Evolutionary conservation across 30 jellyfish, hydroid and myxozoan species (phyloP).

Genomic region (Pelagia noctiluca): DNA sequence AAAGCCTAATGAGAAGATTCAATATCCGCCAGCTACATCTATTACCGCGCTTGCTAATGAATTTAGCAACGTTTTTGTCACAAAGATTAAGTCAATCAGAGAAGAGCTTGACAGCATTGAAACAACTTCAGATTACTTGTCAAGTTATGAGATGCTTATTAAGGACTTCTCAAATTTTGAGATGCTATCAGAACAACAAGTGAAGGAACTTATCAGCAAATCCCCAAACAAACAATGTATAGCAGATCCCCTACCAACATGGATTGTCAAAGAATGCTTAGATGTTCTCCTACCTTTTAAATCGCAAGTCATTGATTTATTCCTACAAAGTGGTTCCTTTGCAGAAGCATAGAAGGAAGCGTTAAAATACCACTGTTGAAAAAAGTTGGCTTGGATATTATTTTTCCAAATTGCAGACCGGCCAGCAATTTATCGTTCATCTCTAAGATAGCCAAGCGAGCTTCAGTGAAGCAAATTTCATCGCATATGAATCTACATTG

Average conservation of each 20-base stretch:
- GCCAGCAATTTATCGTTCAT: not conserved
- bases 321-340: constrained; percentile 5
- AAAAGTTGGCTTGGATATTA: not conserved
- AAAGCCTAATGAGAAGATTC: not conserved
- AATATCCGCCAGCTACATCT: constrained; percentile 20
- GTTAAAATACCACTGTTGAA: not conserved
- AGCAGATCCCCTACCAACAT: constrained; percentile 17
- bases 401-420: not conserved
- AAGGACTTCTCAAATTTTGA: constrained; percentile 3
- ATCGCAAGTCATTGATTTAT: constrained; percentile 9
- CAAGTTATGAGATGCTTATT: not conserved
- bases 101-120: constrained; percentile 10
- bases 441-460: not conserved
- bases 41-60: constrained; percentile 10
- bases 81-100: constrained; percentile 15
- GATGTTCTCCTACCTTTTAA: constrained; percentile 12
- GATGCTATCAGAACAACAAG: constrained; percentile 6
- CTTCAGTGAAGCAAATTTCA: not conserved
- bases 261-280: constrained; percentile 9
- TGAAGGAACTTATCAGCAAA: constrained; percentile 2
- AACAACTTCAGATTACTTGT: not conserved
- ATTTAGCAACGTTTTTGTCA: constrained; percentile 9
- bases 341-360: no score
- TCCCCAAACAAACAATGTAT: constrained; percentile 13
- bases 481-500: not conserved